Conservation (phyloP, 2,113 vertebrate genomes). For the Microtus pennsylvanicus region DNA sequence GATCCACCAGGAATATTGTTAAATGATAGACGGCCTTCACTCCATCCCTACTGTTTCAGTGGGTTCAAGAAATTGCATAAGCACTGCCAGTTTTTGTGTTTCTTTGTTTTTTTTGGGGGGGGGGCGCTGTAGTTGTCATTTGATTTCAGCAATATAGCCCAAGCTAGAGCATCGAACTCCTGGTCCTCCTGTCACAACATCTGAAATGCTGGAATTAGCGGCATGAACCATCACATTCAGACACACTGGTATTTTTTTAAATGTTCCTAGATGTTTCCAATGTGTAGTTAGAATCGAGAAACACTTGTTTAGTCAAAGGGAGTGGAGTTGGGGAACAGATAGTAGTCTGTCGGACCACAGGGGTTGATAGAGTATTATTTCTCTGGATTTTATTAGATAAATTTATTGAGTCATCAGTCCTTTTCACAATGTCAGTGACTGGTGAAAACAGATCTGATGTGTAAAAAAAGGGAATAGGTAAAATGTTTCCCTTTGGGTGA, state of each 20-base stretch:
- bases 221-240: background rate
- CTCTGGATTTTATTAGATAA: background rate
- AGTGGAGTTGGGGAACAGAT: background rate
- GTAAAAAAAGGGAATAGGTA: background rate
- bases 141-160: background rate
- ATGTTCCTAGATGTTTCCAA: background rate
- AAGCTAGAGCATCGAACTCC: background rate
- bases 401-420: background rate
- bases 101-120: background rate
- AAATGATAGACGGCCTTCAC: background rate
- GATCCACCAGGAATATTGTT: background rate
- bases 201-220: background rate
- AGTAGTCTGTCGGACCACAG: background rate
- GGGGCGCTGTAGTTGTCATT: background rate
- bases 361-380: conserved; percentile 10
- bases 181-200: background rate
- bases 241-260: background rate
- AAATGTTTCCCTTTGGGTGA: background rate
- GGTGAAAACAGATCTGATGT: conserved; percentile 43
- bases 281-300: background rate
- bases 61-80: conserved; percentile 11
- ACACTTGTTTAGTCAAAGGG: conserved; percentile 3
- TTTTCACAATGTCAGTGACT: background rate
- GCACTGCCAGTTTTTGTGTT: background rate
- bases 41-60: background rate